Base-by-base conservation (phyloP, 2,888 invertebrate genomes). In the Lasioglossum lativentre region DNA sequence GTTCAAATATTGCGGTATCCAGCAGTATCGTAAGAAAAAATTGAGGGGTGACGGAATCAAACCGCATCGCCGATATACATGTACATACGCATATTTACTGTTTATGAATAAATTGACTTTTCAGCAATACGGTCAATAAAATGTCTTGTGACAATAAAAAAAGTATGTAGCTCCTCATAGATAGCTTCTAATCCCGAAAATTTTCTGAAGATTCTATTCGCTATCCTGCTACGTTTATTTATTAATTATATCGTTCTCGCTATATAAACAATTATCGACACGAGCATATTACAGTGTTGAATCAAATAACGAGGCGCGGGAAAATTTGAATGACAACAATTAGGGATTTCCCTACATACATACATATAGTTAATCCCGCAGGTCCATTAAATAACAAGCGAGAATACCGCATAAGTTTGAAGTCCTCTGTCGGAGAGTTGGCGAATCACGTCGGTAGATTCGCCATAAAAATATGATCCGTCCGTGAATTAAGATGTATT, bases 401-500 rank as follows among this genome's bases (percentile, higher is more conserved):
- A 77, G 77, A 77, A 52, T 77, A n/a, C 2, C 14, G 52, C 27
- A 68, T 6, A 12, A 12, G 47, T 4, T 47, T 4, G 16, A 12
- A 14, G 52, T 68, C 52, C 38, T 14, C 77, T 77, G 6, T 27
- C 70, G 77, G 52, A 0, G 19, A 16, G 23, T 52, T n/a, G 12
- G 27, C 27, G 12, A 52, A 70, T 19, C 40, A 38, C 27, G 12
- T 19, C 47, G 47, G 27, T 12, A 4, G 27, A 30, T 40, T 70
- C 23, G 27, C 27, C 47, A 52, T n/a, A 70, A 27, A 66, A 56
- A 63, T n/a, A 75, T 79, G 75, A 79, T 66, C 56, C 38, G 66
- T 56, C 10, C n/a, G n/a, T 79, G 79, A 73, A 66, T 80, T 70
- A 75, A 52, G 47, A 47, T 56, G 14, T 38, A 52, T 45, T 74